A percentile compares a stretch with the other conserved stretches of the same genome.
Evolutionary conservation across 2,888 invertebrate species (phyloP).

Genomic region (Maniola hyperantus): DNA sequence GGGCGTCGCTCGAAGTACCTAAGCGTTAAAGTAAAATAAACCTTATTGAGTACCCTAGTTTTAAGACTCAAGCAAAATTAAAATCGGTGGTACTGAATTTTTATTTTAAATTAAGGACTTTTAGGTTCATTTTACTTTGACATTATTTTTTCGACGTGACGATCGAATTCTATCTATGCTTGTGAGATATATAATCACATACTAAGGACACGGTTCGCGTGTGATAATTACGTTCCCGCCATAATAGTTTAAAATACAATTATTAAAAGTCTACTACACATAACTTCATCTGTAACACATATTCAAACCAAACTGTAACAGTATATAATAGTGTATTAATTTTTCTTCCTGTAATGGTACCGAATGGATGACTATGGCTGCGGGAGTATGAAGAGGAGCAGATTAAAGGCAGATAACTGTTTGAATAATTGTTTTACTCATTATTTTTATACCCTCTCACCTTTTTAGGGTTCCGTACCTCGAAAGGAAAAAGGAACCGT

Average conservation of each 20-base stretch:
- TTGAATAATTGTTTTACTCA: constrained; percentile 75
- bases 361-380: constrained; percentile 81
- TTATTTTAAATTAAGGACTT: no score
- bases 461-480: no score
- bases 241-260: constrained; percentile 71
- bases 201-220: neutral
- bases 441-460: neutral
- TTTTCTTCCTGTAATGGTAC: constrained; percentile 82
- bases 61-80: no score
- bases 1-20: no score
- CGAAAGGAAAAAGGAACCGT: no score
- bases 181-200: no score
- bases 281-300: constrained; percentile 80
- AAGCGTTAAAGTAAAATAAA: no score
- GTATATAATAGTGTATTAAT: constrained; percentile 80
- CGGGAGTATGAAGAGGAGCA: constrained; percentile 76
- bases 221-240: neutral
- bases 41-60: no score
- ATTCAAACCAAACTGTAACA: constrained; percentile 82
- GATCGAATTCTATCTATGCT: no score
- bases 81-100: no score
- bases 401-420: constrained; percentile 83
- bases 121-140: no score
- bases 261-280: constrained; percentile 73
- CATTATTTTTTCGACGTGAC: no score